Conservation (phyloP, 1,140 invertebrate species). For the Phenacoccus solenopsis region DNA sequence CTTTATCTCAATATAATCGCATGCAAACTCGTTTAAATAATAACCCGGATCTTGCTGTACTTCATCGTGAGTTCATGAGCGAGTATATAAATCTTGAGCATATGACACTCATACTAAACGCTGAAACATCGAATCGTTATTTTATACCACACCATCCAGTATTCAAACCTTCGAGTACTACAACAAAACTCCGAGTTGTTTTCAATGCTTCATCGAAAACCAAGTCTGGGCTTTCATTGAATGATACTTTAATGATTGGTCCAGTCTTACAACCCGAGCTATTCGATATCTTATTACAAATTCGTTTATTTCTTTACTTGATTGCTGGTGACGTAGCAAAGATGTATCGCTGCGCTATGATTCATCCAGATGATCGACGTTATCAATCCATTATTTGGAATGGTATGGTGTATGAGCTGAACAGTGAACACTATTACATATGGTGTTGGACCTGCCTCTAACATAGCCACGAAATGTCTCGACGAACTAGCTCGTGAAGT, state of each 20-base stretch:
- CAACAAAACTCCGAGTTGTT: constrained; percentile 30
- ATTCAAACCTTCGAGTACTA: constrained; percentile 18
- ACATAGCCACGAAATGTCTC: constrained; percentile 30
- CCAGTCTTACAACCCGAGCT: constrained; percentile 28
- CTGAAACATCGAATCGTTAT: neutral
- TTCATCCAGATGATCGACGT: neutral
- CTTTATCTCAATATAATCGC: too few relatives aligned
- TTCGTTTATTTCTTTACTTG: constrained; percentile 22
- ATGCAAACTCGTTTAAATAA: too few relatives aligned
- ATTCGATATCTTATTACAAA: constrained; percentile 26
- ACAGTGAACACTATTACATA: constrained; percentile 27
- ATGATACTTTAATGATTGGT: constrained; percentile 27
- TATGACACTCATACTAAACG: too few relatives aligned
- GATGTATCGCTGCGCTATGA: neutral
- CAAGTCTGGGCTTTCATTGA: constrained; percentile 26
- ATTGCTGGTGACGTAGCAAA: constrained; percentile 18
- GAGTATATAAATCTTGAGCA: too few relatives aligned
- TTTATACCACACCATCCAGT: constrained; percentile 22
- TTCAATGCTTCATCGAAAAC: constrained; percentile 31
- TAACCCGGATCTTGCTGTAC: too few relatives aligned
- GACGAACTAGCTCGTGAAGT: constrained; percentile 1
- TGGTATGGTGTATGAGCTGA: neutral
- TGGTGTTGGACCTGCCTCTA: constrained; percentile 30
- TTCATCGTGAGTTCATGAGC: too few relatives aligned
- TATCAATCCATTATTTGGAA: neutral